A percentile compares a stretch with the other conserved stretches of the same genome.
These are phyloP conservation scores for Diorhabda sublineata DNA, from an alignment of 1,140 invertebrate genomes.

Conservation along the genomic window DNA sequence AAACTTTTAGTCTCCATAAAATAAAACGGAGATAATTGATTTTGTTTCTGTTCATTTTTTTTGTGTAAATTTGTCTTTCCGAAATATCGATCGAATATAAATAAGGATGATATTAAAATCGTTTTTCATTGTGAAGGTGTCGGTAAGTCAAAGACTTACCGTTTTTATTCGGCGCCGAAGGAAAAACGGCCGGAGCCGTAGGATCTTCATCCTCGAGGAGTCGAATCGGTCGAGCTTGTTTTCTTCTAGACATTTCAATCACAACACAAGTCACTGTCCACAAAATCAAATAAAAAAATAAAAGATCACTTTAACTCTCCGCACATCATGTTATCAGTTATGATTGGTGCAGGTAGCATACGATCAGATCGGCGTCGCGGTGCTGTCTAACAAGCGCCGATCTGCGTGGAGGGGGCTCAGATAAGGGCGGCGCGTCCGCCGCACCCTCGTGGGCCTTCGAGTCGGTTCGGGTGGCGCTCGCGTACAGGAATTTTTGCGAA, in stretches of 20 bases:
- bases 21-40: too few relatives aligned
- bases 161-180: slow-evolving; percentile 20
- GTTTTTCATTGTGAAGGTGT: not conserved
- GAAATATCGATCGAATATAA: too few relatives aligned
- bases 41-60: too few relatives aligned
- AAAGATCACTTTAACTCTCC: slow-evolving; percentile 28
- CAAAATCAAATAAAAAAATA: not conserved
- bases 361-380: slow-evolving; percentile 44
- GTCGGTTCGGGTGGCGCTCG: slow-evolving; percentile 32
- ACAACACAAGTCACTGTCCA: slow-evolving; percentile 36
- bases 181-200: slow-evolving; percentile 21
- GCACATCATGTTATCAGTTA: slow-evolving; percentile 39
- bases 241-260: slow-evolving; percentile 56
- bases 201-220: slow-evolving; percentile 50
- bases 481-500: slow-evolving; percentile 30
- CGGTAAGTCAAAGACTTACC: slow-evolving; percentile 33
- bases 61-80: too few relatives aligned
- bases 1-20: too few relatives aligned
- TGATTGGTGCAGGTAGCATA: slow-evolving; percentile 40
- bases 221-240: slow-evolving; percentile 56
- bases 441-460: slow-evolving; percentile 43
- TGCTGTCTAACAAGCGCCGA: slow-evolving; percentile 42
- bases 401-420: slow-evolving; percentile 42
- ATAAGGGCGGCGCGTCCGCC: slow-evolving; percentile 45
- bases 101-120: too few relatives aligned